Conservation (phyloP, 2,888 invertebrate species). For the Torymus aiolomorphi region DNA sequence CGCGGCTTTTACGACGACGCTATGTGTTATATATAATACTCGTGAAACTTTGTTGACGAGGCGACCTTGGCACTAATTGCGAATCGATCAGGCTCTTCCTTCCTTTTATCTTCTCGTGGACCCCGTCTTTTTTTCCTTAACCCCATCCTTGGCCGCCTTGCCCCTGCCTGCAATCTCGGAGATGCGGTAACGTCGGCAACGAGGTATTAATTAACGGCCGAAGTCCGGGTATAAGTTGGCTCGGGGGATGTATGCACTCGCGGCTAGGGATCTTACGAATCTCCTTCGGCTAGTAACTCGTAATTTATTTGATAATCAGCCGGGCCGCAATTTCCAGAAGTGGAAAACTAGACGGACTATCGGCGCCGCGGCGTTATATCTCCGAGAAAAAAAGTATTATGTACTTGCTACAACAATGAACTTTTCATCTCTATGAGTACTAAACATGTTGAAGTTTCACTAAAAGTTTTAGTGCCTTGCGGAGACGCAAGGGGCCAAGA, state of each 20-base stretch:
- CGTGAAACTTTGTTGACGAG: too few species aligned
- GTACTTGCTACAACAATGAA: not conserved
- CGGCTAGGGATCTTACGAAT: conserved; percentile 13
- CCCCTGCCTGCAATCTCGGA: too few species aligned
- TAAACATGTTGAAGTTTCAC: conserved; percentile 10
- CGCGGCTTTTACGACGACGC: not conserved
- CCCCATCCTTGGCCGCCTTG: not conserved
- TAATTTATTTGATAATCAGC: conserved; percentile 17
- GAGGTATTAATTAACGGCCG: conserved; percentile 23
- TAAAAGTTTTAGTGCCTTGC: not conserved
- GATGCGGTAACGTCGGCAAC: not conserved
- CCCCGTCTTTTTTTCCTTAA: not conserved
- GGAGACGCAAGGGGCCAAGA: not conserved
- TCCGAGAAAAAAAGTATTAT: not conserved
- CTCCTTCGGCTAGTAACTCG: conserved; percentile 16
- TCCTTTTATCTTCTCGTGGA: not conserved
- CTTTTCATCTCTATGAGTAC: conserved; percentile 11
- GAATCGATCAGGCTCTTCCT: conserved; percentile 15
- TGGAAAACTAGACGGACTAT: not conserved
- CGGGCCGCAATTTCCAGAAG: conserved; percentile 11
- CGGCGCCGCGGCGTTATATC: not conserved
- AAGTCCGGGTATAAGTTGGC: too few species aligned
- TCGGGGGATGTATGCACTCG: not conserved
- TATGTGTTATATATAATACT: too few species aligned
- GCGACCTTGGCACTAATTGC: conserved; percentile 39